Evolutionary conservation across 2,888 invertebrate genomes (phyloP), one percentile per base, ranked within the genome.

Genomic region (Thyatira batis): DNA sequence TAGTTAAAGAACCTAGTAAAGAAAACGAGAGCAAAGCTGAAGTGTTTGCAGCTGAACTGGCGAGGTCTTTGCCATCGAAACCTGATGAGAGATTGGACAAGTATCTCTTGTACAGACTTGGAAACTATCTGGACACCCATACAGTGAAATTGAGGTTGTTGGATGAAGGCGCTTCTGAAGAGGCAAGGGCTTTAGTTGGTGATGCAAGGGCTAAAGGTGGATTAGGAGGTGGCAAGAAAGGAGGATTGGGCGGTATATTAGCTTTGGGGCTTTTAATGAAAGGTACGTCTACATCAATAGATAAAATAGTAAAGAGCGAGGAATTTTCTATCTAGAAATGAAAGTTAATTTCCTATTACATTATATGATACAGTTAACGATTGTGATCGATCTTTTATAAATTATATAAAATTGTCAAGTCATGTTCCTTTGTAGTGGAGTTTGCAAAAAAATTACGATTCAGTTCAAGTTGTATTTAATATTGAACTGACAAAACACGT

Each of bases 81-180:
- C 94, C 95, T 10, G 95, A 95, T 69, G 95, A 95, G 50, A 93
- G 96, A 28, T 82, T 97, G 50, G 96, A 97, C 76, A 96, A 95
- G 44, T 96, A 95, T 69, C 89, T 97, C 28, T 73, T 96, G 63
- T 95, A 94, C 69, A 95, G 95, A 75, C 86, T 97, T 50, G 94
- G 95, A 17, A 94, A 92, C 60, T 95, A 96, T 65, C 84, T 97
- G 58, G 95, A 94, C 76, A 95, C 94, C 4, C 96, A 96, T 70
- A 94, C 95, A 0, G 91, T 97, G 58, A 95, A 95, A 57, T 89
- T 97, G 57, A 94, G 94, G 73, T 85, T 97, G 46, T 89, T 95
- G 71, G 95, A 96, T 76, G 93, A 94, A 13, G 87, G 87, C 54
- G 92, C 93, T 1, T 92, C 93, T 45, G 93, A 93, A 30, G 93